Evolutionary conservation across 2,113 vertebrate genomes (phyloP), one percentile per base, ranked within the genome.

Genomic region (Saimiri boliviensis): DNA sequence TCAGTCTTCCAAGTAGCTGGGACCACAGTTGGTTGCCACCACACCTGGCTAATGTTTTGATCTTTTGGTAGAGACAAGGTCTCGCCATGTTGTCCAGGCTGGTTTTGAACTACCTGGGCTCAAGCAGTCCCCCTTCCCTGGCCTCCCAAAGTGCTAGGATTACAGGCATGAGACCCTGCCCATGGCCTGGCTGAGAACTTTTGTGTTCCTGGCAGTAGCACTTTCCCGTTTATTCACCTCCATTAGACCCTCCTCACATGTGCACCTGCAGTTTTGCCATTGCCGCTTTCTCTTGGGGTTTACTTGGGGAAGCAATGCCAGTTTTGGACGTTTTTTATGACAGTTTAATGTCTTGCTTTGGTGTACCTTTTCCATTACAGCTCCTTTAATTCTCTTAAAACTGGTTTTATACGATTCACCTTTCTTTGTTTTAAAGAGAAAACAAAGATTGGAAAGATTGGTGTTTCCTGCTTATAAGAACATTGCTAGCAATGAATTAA

Each of bases 401-500:
- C n/a, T 71, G 56, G 47, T 84, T 87, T 94, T 84, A 45, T 81
- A 52, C 47, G 54, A 74, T 86, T 83, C 54, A 30, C 35, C 30
- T 89, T 58, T 32, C 95, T 96, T 85, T 97, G 35, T 94, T 97
- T 95, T 97, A 97, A 92, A 70, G 32, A 97, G 91, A 98, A 97
- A 98, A 97, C 98, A 98, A n/a, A n/a, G n/a, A n/a, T n/a, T n/a
- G 98, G 98, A 99, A 99, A 98, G 98, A 97, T 96, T 96, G 97
- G 87, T 23, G 70, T 86, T 99, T 99, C 98, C 98, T 98, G 97
- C 86, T 91, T 54, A 17, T 96, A 92, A 90, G 97, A 98, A 97
- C 96, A 97, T 85, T 60, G 45, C 97, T 96, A 80, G 86, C 81
- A 89, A 80, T 89, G 54, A 98, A 81, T 54, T 98, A 93, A 90